Base-by-base conservation (phyloP, 1,140 invertebrate species). In the Brachionus rotundiformis region DNA sequence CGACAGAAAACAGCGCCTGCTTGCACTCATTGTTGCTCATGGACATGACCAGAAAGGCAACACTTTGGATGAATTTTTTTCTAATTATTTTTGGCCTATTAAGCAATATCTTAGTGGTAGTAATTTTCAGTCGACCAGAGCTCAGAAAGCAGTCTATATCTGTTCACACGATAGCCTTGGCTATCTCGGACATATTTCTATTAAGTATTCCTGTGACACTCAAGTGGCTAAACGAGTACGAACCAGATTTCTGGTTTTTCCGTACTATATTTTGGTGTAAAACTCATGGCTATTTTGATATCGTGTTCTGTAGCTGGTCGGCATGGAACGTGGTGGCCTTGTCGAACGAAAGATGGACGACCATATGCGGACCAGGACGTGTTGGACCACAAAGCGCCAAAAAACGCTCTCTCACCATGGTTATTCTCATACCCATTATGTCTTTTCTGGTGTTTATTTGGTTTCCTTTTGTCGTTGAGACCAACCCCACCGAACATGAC, bases 271-370 rank as follows among this genome's bases (percentile, higher is more conserved):
- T 63, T 33, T 79, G 76, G 76, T 79, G 76, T 27, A 54, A 59
- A 19, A 59, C 59, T 10, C 76, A 79, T 11, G 76, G 76, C 11
- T 79, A 79, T 25, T 79, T 79, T 36, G 76, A 79, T 25, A 79
- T 79, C 13, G 76, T 79, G 13, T 59, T 79, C 29, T 79, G 76
- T 25, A 59, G 76, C n/a, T 79, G 76, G 76, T 79, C 76, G 19
- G 47, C 76, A 0, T 79, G 76, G 76, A 79, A 79, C 36, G 59
- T 79, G 19, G 76, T 79, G 8, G 44, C 76, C 10, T 39, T 79
- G 33, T 79, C 76, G 2, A 59, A 63, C 16, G 76, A 79, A 23
- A 54, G 76, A 54, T 79, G 76, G 76, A 54, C 59, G 47, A 41
- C 47, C 29, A 63, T 79, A 16, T 79, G 76, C 6, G 31, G 36